Conservation (phyloP, 2,888 invertebrate species). For the Tiliacea aurago region DNA sequence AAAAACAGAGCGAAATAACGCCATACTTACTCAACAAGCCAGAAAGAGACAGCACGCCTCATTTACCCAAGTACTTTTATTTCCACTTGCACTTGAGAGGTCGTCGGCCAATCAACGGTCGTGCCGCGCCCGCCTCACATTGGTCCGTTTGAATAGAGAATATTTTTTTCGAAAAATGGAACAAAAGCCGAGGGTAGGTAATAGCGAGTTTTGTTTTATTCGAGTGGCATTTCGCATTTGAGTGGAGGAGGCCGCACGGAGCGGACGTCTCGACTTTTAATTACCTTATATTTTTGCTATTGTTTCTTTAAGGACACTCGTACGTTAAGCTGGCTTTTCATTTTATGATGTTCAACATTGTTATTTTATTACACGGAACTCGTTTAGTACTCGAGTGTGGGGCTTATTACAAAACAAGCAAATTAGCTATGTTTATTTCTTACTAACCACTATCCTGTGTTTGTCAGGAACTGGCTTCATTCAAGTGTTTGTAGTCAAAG, state of each 20-base stretch:
- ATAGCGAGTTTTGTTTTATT: constrained; percentile 89
- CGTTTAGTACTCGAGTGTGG: constrained; percentile 72
- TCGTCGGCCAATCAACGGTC: constrained; percentile 90
- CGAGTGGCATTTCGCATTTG: constrained; percentile 87
- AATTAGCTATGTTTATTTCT: constrained; percentile 86
- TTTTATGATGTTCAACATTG: constrained; percentile 86
- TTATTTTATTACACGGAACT: constrained; percentile 84
- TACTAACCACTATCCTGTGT: constrained; percentile 77
- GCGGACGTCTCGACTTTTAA: constrained; percentile 87
- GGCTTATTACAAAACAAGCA: constrained; percentile 83
- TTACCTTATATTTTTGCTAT: constrained; percentile 84
- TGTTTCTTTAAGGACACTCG: constrained; percentile 80
- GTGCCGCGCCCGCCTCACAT: constrained; percentile 86
- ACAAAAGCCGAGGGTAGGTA: constrained; percentile 89
- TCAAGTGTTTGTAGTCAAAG: constrained; percentile 72
- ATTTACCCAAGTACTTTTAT: constrained; percentile 90
- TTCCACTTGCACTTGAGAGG: constrained; percentile 87
- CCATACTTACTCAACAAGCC: constrained; percentile 72
- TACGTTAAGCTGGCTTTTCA: constrained; percentile 77
- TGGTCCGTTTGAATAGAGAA: constrained; percentile 89
- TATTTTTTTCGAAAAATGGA: constrained; percentile 85
- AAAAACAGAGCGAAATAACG: constrained; percentile 83
- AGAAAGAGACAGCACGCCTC: constrained; percentile 84
- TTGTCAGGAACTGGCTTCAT: constrained; percentile 76
- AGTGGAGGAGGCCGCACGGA: constrained; percentile 81